Conservation (phyloP, 2,888 invertebrate genomes). For the Spodoptera picta region DNA sequence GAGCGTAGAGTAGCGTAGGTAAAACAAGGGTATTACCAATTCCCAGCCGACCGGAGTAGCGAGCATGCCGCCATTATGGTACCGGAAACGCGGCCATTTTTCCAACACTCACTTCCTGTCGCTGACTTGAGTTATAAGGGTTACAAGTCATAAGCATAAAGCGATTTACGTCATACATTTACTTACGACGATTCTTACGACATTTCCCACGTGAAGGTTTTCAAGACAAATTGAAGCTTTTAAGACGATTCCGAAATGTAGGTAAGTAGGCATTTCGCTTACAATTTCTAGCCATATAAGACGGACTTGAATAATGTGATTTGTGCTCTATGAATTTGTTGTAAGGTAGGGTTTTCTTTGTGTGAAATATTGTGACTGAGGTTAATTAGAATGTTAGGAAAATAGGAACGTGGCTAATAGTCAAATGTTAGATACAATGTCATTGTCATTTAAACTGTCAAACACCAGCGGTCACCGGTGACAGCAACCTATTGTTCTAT, state of each 20-base stretch:
- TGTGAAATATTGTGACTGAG: not conserved
- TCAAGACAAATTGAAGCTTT: slow-evolving; percentile 22
- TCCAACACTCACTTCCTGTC: slow-evolving; percentile 71
- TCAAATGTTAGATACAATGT: not conserved
- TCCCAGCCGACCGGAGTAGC: slow-evolving; percentile 39
- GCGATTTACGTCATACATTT: slow-evolving; percentile 45
- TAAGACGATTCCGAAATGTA: not conserved
- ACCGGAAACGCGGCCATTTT: slow-evolving; percentile 73
- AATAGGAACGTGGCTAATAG: not conserved
- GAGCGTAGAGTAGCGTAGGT: slow-evolving; percentile 16
- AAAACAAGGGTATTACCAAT: slow-evolving; percentile 32
- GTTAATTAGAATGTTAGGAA: not conserved
- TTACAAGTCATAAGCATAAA: slow-evolving; percentile 40
- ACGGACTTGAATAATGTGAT: no score
- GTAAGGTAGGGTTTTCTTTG: not conserved
- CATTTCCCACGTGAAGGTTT: slow-evolving; percentile 20
- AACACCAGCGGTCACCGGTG: no score
- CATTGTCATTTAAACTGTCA: no score
- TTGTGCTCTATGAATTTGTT: not conserved
- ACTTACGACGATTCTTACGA: slow-evolving; percentile 41
- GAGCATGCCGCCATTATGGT: slow-evolving; percentile 66
- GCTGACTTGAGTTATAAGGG: slow-evolving; percentile 56
- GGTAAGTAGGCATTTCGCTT: no score
- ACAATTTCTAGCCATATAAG: no score
- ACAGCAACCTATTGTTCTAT: no score